Base-by-base conservation (phyloP, 2,797 vertebrate species). In the Phoebastria nigripes region DNA sequence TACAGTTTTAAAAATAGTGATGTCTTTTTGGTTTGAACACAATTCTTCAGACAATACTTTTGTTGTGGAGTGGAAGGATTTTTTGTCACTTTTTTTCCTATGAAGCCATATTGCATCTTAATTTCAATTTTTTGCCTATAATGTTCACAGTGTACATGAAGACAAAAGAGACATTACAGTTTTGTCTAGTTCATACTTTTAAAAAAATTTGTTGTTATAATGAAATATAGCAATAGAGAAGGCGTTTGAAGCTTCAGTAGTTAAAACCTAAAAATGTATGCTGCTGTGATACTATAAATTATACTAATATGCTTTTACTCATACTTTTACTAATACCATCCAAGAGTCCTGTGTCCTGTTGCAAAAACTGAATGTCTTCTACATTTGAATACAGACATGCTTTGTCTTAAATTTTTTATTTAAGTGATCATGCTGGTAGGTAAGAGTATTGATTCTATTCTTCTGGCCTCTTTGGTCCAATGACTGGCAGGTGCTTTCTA, bases 391-490 rank as follows among this genome's bases (percentile, higher is more conserved):
- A 59, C 24, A 93, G 59, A 80, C 10, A 29, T 82, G 14, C 54
- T 96, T 94, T 93, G 52, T 95, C 95, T 97, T 96, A 91, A 85
- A 77, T 89, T 94, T 97, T 98, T 97, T 93, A 96, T 98, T 98
- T 97, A 90, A 92, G 71, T 93, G 85, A 90, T 82, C 62, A 39
- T 94, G 90, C 91, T 54, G 79, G 79, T 91, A 96, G 93, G 29
- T 94, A 82, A 94, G 82, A 59, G 49, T 97, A 97, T 97, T 96
- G 97, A 97, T 98, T 97, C 92, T 94, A 0, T 84, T 61, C 91
- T 73, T 83, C 42, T 88, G 54, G 91, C 44, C 20, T 93, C 63
- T 96, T 96, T 97, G 94, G 93, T 93, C 86, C 54, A 87, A 37
- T 90, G 96, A 94, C 96, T 96, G 62, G 90, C 92, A 97, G 90